Percentiles rank a stretch among this genome's conserved stretches.
Conservation (phyloP, 2,113 vertebrate genomes). For the Geococcyx californianus region DNA sequence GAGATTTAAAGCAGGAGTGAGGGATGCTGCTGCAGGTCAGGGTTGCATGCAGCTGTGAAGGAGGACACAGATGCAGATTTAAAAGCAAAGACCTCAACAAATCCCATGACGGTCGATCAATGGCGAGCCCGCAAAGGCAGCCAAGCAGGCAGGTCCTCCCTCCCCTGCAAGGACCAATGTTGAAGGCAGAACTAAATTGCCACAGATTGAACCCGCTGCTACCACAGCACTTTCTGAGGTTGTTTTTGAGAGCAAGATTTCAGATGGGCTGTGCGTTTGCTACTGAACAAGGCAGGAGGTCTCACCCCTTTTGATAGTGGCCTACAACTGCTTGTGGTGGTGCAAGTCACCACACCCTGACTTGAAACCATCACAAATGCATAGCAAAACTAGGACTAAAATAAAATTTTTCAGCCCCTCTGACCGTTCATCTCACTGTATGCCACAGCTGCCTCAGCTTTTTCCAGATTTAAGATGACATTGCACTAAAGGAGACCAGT, state of each 20-base stretch:
- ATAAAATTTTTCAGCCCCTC: neutral
- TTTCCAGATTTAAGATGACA: neutral
- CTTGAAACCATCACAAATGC: neutral
- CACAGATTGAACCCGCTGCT: neutral
- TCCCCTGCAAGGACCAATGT: neutral
- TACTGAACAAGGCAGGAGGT: neutral
- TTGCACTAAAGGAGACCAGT: neutral
- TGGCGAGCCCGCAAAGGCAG: neutral
- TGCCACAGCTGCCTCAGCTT: neutral
- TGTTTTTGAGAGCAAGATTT: neutral
- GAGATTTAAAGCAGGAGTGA: neutral
- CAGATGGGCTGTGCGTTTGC: accelerated
- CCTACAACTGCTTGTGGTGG: neutral
- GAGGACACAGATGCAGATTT: neutral
- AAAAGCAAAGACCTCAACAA: neutral
- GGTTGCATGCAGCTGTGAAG: neutral
- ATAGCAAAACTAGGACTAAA: neutral
- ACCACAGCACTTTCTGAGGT: neutral
- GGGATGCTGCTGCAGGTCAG: neutral
- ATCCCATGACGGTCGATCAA: neutral
- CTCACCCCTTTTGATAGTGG: neutral
- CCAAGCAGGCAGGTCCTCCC: neutral
- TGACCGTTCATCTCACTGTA: neutral
- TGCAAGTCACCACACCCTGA: neutral
- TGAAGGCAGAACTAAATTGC: neutral